Conservation (phyloP, 2,113 vertebrate genomes). For the Hydropotes inermis region DNA sequence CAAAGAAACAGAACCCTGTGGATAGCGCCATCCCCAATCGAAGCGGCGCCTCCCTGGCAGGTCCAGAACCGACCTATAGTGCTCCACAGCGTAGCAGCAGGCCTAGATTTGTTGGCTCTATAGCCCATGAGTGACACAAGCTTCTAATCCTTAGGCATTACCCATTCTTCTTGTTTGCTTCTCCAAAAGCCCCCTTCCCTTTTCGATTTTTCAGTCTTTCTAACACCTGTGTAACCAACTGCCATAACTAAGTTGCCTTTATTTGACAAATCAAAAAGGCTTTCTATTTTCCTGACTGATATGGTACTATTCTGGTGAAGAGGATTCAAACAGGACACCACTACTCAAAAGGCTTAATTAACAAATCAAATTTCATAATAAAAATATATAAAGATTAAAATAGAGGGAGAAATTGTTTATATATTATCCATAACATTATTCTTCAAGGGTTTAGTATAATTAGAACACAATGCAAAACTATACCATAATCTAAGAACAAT, state of each 20-base stretch:
- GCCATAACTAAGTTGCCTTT: slow-evolving; percentile 2
- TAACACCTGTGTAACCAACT: background rate
- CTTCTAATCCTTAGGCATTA: background rate
- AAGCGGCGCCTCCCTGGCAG: background rate
- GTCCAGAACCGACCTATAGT: background rate
- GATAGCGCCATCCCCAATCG: background rate
- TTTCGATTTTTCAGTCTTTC: background rate
- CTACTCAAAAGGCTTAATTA: background rate
- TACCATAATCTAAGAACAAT: background rate
- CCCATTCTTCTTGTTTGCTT: background rate
- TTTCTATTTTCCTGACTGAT: background rate
- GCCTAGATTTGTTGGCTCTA: background rate
- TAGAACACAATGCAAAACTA: slow-evolving; percentile 14
- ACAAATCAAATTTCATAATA: background rate
- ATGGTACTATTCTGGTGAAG: background rate
- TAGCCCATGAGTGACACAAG: background rate
- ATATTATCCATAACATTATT: background rate
- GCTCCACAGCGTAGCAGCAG: background rate
- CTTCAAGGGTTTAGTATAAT: background rate
- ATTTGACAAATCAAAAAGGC: background rate
- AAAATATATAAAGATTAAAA: background rate
- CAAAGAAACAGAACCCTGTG: background rate
- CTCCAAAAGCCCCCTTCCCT: background rate
- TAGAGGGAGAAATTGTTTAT: background rate
- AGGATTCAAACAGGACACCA: background rate